Base-by-base conservation (phyloP, 2,113 vertebrate genomes). In the Neodontobutis hainanensis region DNA sequence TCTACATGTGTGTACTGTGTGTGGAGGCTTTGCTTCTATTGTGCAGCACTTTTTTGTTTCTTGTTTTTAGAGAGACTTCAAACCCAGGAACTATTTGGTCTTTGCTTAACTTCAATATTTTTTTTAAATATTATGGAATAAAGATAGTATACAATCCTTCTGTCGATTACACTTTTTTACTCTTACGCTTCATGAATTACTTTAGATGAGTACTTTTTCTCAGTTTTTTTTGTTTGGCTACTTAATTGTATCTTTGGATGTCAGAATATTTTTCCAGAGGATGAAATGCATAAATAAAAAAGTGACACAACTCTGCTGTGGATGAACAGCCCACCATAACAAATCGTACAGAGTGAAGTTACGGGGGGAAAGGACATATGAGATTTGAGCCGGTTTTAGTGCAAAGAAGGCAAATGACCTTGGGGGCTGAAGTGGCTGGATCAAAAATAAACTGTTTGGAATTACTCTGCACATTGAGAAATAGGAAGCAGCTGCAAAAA, bases 381-480 rank as follows among this genome's bases (percentile, higher is more conserved):
- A 87, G 75, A 87, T 65, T 84, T 81, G 51, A 65, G 69, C 61
- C 78, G 81, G 80, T 81, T 84, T 82, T 83, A 68, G 85, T 85
- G 89, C 56, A 76, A 75, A 69, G 82, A 87, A 84, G 81, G 78
- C 66, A 70, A 82, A 84, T 78, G 83, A 88, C 88, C 90, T 90
- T 88, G 83, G 87, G 87, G 87, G 85, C 81, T 82, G 78, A 87
- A 89, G 86, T 90, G 83, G 83, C 88, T 83, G 87, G 78, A 90
- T 89, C 81, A 80, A 92, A 92, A 93, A 85, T 92, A 92, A 93
- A 93, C 90, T 93, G 91, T 92, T 92, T 92, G 82, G 90, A 92
- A 91, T 91, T 88, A 91, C 87, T 87, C 85, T 86, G 87, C 90
- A 92, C 89, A 88, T 90, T 68, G 83, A 86, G 71, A 82, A 90